Percentiles rank a stretch among this genome's conserved stretches.
Evolutionary conservation across 2,113 vertebrate species (phyloP).

Genomic region (Sclerurus mexicanus): DNA sequence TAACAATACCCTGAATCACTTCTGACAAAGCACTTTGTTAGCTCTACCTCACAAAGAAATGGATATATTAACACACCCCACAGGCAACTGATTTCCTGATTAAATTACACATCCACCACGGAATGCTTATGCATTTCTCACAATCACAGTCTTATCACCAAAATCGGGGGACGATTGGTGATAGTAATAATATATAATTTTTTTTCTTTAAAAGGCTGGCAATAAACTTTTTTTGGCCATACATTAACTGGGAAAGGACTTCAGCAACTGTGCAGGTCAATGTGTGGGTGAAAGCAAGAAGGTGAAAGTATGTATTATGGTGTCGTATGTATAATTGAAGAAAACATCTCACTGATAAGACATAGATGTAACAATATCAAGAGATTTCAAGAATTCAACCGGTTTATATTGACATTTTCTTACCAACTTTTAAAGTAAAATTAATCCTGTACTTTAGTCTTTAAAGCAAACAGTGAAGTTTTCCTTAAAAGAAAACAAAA

Average conservation of each 20-base stretch:
- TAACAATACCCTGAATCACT: not conserved
- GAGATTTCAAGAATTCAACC: not conserved
- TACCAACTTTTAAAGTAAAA: not conserved
- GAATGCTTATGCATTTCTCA: not conserved
- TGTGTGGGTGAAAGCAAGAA: not conserved
- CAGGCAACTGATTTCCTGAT: not conserved
- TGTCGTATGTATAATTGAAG: not conserved
- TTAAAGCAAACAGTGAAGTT: not conserved
- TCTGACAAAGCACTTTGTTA: not conserved
- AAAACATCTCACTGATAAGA: not conserved
- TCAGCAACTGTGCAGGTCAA: not conserved
- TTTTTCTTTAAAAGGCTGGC: not conserved
- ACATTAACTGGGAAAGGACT: not conserved
- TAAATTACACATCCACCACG: not conserved
- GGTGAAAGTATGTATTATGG: not conserved
- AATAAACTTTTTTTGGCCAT: not conserved
- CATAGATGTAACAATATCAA: not conserved
- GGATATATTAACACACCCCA: not conserved
- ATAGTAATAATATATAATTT: not conserved
- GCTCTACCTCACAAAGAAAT: not conserved
- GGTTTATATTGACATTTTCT: not conserved
- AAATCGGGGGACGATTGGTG: rapidly evolving
- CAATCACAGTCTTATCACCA: not conserved
- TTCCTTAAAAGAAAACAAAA: not conserved
- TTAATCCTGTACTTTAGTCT: not conserved